phyloP scores from a whole-genome alignment of 2,113 vertebrate species.

The Rhea pennata region DNA sequence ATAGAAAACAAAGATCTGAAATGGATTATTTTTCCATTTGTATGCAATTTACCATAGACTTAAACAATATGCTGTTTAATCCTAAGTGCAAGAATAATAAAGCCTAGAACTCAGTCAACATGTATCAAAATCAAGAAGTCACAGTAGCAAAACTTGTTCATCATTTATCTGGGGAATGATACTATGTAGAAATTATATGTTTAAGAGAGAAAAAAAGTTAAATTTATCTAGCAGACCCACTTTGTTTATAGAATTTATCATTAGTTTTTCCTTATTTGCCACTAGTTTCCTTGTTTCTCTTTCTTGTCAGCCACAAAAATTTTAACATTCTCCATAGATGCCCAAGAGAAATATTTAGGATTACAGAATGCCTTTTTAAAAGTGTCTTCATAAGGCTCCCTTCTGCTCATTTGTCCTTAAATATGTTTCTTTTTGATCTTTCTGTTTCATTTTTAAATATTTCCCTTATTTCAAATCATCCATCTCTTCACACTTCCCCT shows the following conservation, averaged over 20 bases:
- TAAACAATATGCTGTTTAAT: not conserved
- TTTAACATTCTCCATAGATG: not conserved
- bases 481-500: not conserved
- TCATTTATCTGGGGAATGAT: not conserved
- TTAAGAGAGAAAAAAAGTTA: not conserved
- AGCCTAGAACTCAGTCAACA: not conserved
- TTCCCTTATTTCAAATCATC: not conserved
- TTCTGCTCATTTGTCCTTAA: not conserved
- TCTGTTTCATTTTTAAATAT: not conserved
- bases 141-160: not conserved
- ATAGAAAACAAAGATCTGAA: not conserved
- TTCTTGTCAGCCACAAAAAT: not conserved
- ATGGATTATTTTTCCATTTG: not conserved
- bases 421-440: not conserved
- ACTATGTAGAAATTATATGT: not conserved
- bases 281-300: not conserved
- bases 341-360: not conserved
- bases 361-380: not conserved
- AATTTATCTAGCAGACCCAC: not conserved
- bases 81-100: not conserved
- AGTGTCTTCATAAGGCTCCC: not conserved
- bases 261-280: not conserved
- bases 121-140: not conserved
- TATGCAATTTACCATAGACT: not conserved
- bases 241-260: not conserved